These are phyloP conservation scores for Coelogynopora nodosa DNA, from an alignment of 2,888 invertebrate species.

Conservation along the genomic window DNA sequence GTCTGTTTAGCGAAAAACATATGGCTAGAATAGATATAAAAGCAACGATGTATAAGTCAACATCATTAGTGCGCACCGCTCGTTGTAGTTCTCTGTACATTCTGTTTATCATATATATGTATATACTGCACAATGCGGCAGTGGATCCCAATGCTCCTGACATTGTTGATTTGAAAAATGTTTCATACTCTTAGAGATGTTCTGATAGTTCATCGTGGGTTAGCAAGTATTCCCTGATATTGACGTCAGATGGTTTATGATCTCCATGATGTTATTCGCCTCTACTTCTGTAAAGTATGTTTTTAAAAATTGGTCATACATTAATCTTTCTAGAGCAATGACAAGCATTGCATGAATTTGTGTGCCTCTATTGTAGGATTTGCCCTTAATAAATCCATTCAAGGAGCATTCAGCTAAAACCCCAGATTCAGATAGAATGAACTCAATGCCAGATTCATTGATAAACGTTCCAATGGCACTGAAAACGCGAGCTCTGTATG, in stretches of 20 bases:
- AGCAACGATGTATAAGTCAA: slow-evolving; percentile 33
- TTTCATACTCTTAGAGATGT: not conserved
- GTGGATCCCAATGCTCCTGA: not conserved
- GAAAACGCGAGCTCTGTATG: no score
- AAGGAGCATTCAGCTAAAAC: slow-evolving; percentile 45
- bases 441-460: slow-evolving; percentile 42
- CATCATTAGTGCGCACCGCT: not conserved
- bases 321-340: not conserved
- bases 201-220: not conserved
- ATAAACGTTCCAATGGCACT: slow-evolving; percentile 45
- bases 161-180: not conserved
- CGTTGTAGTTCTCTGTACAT: slow-evolving; percentile 31
- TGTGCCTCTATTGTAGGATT: slow-evolving; percentile 47
- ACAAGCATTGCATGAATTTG: slow-evolving; percentile 37
- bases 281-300: not conserved
- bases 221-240: not conserved
- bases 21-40: slow-evolving; percentile 29
- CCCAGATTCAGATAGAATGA: slow-evolving; percentile 42
- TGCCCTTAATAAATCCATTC: slow-evolving; percentile 43
- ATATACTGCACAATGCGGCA: not conserved
- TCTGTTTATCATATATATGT: slow-evolving; percentile 12
- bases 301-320: slow-evolving; percentile 5
- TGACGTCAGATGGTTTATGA: not conserved
- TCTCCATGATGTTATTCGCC: not conserved
- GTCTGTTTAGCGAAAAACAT: slow-evolving; percentile 44